Conservation (phyloP, 1,140 invertebrate species). For the Meloidogyne hapla region DNA sequence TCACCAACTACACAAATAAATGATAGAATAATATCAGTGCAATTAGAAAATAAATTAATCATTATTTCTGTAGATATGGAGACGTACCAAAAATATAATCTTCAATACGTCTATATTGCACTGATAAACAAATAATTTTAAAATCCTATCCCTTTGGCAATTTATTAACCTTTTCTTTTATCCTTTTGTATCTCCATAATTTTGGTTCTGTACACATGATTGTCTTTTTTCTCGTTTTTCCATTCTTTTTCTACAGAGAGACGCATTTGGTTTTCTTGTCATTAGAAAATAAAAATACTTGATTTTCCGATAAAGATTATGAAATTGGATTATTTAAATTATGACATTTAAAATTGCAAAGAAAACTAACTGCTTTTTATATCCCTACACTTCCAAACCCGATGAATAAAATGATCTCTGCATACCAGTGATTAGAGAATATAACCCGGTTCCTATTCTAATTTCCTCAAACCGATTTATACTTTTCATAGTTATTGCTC, state of each 20-base stretch:
- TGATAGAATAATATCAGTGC: no score
- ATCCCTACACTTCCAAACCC: not conserved
- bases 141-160: no score
- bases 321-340: no score
- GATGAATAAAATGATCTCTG: not conserved
- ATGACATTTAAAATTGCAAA: no score
- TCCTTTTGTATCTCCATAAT: not conserved
- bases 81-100: no score
- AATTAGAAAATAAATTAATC: no score
- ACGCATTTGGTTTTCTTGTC: not conserved
- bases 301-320: no score
- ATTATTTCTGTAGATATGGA: no score
- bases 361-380: not conserved
- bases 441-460: not conserved
- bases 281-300: not conserved
- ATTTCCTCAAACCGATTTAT: not conserved
- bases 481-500: not conserved
- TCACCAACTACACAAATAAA: no score
- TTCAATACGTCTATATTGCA: not conserved
- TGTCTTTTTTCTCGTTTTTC: not conserved
- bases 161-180: slow-evolving; percentile 3
- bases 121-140: not conserved
- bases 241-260: not conserved
- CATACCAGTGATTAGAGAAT: not conserved
- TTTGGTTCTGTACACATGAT: not conserved